Evolutionary conservation across 2,113 vertebrate species (phyloP).

Genomic region (Lucifuga dentata): DNA sequence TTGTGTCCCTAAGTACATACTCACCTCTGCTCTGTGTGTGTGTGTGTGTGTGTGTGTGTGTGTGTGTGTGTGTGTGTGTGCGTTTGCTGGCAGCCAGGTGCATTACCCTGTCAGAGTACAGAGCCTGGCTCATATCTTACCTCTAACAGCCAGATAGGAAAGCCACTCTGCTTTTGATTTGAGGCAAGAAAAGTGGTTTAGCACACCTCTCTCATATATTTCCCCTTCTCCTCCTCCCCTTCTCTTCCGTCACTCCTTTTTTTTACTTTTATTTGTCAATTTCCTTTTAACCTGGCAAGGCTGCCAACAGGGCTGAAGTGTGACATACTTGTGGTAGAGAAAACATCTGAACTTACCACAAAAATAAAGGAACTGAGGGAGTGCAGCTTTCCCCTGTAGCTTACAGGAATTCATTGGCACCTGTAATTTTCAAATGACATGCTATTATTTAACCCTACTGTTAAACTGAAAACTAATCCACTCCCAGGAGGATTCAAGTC

Average conservation of each 20-base stretch:
- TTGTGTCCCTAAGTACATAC: slow-evolving; percentile 20
- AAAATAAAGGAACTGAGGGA: neutral
- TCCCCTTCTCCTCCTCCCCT: slow-evolving; percentile 36
- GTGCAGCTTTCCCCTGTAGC: neutral
- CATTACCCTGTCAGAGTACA: slow-evolving; percentile 65
- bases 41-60: neutral
- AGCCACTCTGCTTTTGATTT: slow-evolving; percentile 77
- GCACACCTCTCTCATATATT: slow-evolving; percentile 68
- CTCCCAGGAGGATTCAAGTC: no score
- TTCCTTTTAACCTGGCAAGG: slow-evolving; percentile 52
- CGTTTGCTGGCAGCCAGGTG: slow-evolving; percentile 44
- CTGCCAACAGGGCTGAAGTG: slow-evolving; percentile 49
- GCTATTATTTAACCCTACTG: neutral
- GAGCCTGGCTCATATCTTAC: slow-evolving; percentile 71
- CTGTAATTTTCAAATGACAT: neutral
- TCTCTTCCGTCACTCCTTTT: slow-evolving; percentile 15
- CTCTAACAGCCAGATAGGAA: slow-evolving; percentile 73
- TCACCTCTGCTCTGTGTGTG: neutral
- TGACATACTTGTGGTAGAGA: slow-evolving; percentile 39
- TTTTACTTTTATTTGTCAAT: slow-evolving; percentile 72
- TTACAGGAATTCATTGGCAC: neutral
- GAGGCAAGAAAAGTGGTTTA: slow-evolving; percentile 72
- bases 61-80: slow-evolving; percentile 1
- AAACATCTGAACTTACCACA: slow-evolving; percentile 27
- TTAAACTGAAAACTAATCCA: no score